These are phyloP conservation scores for Drosophila rellima DNA, from an alignment of 2,888 invertebrate genomes.

Conservation along the genomic window DNA sequence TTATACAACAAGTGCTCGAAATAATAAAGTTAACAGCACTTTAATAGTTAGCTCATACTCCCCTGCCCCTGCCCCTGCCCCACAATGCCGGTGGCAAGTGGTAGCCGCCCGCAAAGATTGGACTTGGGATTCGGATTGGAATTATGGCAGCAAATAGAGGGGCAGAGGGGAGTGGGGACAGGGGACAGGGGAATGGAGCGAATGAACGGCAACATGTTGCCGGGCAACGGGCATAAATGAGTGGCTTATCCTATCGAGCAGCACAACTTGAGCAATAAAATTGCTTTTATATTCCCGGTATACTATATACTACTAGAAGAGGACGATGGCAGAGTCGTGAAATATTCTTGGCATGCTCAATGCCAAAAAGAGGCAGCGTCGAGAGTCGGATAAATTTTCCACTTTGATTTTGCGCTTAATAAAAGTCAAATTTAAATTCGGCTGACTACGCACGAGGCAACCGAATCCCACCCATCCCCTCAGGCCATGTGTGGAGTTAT, in stretches of 20 bases:
- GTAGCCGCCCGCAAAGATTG: constrained; percentile 53
- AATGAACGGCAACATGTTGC: constrained; percentile 72
- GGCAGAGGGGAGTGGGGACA: neutral
- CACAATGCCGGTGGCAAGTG: constrained; percentile 39
- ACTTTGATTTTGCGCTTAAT: constrained; percentile 79
- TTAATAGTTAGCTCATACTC: constrained; percentile 71
- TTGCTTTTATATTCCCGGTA: constrained; percentile 67
- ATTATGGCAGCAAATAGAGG: constrained; percentile 27
- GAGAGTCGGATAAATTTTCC: constrained; percentile 71
- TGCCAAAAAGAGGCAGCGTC: constrained; percentile 32
- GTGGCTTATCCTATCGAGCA: constrained; percentile 77
- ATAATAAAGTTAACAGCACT: constrained; percentile 82
- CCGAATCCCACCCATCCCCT: neutral
- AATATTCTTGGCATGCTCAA: constrained; percentile 69
- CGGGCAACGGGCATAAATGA: constrained; percentile 76
- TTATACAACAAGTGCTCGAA: constrained; percentile 81
- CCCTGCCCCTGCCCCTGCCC: constrained; percentile 7
- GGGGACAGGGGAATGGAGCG: neutral
- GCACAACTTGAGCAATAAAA: constrained; percentile 81
- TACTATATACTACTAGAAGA: constrained; percentile 5
- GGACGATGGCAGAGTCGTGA: constrained; percentile 31
- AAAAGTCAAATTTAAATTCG: constrained; percentile 81
- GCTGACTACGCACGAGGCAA: constrained; percentile 68
- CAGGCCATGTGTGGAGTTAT: constrained; percentile 44
- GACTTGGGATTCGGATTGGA: constrained; percentile 50